phyloP scores from a whole-genome alignment of 2,113 vertebrate genomes.

The Sorex araneus region DNA sequence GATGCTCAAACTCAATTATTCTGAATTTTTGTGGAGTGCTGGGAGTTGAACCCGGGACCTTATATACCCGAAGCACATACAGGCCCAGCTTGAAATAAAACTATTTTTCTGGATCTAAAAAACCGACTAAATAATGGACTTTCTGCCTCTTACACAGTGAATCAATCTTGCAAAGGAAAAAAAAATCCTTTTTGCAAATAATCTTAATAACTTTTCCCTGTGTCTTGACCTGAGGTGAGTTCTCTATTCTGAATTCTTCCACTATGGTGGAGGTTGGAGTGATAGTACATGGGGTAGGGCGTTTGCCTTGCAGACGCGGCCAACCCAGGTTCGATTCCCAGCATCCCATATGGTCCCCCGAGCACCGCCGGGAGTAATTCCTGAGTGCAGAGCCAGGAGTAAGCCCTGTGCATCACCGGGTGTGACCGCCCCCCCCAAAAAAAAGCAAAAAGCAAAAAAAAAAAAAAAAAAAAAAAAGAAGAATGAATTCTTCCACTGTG shows the following conservation, averaged over 20 bases:
- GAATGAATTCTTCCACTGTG: not conserved
- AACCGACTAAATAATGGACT: not conserved
- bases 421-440: too few relatives aligned
- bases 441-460: too few relatives aligned
- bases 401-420: too few relatives aligned
- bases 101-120: not conserved
- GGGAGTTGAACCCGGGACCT: not conserved
- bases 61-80: too few relatives aligned
- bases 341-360: too few relatives aligned
- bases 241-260: not conserved
- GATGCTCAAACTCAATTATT: not conserved
- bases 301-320: too few relatives aligned
- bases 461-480: too few relatives aligned
- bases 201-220: not conserved
- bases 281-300: too few relatives aligned
- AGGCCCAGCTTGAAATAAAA: not conserved
- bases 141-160: not conserved
- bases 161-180: not conserved
- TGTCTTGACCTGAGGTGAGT: not conserved
- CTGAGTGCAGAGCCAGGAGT: too few relatives aligned
- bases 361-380: too few relatives aligned
- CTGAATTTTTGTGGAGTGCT: not conserved
- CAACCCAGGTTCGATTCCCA: too few relatives aligned
- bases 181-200: not conserved
- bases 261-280: too few relatives aligned